These are phyloP conservation scores for Tetraneura akinire DNA, from an alignment of 1,140 invertebrate genomes.

Conservation along the genomic window DNA sequence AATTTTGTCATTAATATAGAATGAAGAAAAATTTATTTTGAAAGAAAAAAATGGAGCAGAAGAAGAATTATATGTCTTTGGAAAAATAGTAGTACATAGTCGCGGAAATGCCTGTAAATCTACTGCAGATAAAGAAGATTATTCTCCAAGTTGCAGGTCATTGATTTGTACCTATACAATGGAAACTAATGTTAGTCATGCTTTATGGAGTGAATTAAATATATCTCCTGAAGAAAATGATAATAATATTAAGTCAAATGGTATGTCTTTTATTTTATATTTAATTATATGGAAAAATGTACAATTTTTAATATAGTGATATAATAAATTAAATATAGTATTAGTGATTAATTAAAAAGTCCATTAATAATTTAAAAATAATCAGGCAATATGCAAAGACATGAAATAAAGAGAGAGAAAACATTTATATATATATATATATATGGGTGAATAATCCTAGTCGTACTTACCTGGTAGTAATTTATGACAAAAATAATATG, in stretches of 20 bases:
- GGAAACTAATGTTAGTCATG: constrained; percentile 78
- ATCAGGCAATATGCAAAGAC: no score
- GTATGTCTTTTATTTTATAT: background rate
- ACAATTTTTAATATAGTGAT: no score
- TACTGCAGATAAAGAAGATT: constrained; percentile 53
- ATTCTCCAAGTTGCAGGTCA: constrained; percentile 57
- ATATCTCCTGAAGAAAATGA: constrained; percentile 29
- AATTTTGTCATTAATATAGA: constrained; percentile 54
- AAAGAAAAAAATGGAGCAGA: constrained; percentile 61
- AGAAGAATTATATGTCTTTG: constrained; percentile 87
- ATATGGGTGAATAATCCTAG: no score
- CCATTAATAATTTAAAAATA: no score
- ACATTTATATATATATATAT: no score
- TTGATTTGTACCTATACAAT: constrained; percentile 75
- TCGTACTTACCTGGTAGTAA: no score
- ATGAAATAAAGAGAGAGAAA: no score
- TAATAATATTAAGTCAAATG: background rate
- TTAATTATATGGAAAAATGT: no score
- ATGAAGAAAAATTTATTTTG: constrained; percentile 56
- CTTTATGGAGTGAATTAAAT: constrained; percentile 65
- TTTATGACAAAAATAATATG: no score
- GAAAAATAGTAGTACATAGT: constrained; percentile 75
- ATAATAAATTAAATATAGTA: no score
- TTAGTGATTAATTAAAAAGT: no score
- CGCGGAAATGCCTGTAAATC: constrained; percentile 56